Conservation (phyloP, 2,888 invertebrate species). For the Mythimna lalbum region DNA sequence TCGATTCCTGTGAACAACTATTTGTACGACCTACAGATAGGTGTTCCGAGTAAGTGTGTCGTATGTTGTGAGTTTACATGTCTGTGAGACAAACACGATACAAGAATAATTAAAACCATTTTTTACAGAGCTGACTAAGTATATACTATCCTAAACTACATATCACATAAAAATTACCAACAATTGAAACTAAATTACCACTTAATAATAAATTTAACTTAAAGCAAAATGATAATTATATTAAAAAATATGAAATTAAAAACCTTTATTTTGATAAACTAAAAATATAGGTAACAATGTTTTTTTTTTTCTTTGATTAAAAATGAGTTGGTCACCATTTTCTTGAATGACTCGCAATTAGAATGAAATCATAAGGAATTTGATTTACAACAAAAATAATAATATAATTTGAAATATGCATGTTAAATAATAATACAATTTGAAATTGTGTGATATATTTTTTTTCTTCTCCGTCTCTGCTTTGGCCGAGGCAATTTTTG, state of each 20-base stretch:
- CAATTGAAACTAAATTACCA: conserved; percentile 66
- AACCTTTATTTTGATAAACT: conserved; percentile 46
- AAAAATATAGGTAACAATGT: conserved; percentile 69
- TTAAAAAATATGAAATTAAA: conserved; percentile 56
- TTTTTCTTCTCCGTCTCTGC: conserved; percentile 11
- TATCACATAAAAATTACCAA: conserved; percentile 82
- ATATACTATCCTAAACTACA: conserved; percentile 66
- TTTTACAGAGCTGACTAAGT: conserved; percentile 32
- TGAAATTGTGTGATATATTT: too few species aligned
- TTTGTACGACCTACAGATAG: too few species aligned
- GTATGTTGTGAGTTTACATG: too few species aligned
- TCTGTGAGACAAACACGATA: too few species aligned
- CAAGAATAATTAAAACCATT: background rate
- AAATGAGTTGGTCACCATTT: conserved; percentile 36
- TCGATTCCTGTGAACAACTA: too few species aligned
- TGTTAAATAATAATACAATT: background rate
- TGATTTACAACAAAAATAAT: conserved; percentile 14
- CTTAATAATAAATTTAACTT: conserved; percentile 53
- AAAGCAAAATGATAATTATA: conserved; percentile 34
- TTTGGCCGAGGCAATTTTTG: conserved; percentile 41
- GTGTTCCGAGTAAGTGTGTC: too few species aligned
- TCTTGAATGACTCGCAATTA: conserved; percentile 1
- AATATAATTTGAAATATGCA: background rate
- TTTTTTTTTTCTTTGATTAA: conserved; percentile 54
- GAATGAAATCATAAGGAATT: conserved; percentile 1